A percentile compares a stretch with the other conserved stretches of the same genome.
phyloP scores from a whole-genome alignment of 2,888 invertebrate species.

The Drosophila kokeensis region DNA sequence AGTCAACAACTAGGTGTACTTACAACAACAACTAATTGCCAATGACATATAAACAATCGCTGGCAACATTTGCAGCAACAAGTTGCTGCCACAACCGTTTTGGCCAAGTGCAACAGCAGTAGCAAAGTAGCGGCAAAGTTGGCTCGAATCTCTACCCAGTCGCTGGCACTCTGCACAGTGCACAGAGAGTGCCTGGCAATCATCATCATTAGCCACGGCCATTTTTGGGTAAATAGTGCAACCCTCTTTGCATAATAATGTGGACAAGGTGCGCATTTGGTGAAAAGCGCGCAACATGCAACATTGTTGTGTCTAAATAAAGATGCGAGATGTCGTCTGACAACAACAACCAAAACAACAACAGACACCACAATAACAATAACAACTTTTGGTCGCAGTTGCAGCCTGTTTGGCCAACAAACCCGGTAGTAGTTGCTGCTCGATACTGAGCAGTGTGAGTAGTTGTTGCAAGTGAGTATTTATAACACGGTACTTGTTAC shows the following conservation, averaged over 20 bases:
- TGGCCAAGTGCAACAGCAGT: constrained; percentile 56
- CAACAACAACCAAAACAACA: constrained; percentile 33
- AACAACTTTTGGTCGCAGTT: constrained; percentile 49
- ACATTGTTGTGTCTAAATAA: constrained; percentile 80
- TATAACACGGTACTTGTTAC: constrained; percentile 9
- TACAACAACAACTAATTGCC: constrained; percentile 73
- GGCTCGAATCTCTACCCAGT: constrained; percentile 50
- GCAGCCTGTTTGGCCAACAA: constrained; percentile 45
- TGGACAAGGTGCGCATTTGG: constrained; percentile 78
- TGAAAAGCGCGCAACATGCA: constrained; percentile 79
- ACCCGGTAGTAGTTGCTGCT: constrained; percentile 69
- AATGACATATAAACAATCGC: constrained; percentile 76
- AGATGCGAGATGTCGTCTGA: constrained; percentile 68
- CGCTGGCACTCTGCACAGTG: constrained; percentile 14
- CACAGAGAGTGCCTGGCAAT: constrained; percentile 52
- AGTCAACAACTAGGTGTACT: constrained; percentile 30
- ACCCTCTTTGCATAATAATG: constrained; percentile 85
- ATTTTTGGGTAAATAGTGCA: constrained; percentile 85
- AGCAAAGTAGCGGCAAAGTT: constrained; percentile 40
- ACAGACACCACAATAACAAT: constrained; percentile 23
- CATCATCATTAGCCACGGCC: constrained; percentile 83
- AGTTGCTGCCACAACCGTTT: constrained; percentile 51
- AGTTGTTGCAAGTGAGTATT: constrained; percentile 3
- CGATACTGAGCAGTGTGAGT: not conserved
- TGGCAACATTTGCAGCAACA: constrained; percentile 52